Base-by-base conservation (phyloP, 1,140 invertebrate species). In the Paraescarpia echinospica region DNA sequence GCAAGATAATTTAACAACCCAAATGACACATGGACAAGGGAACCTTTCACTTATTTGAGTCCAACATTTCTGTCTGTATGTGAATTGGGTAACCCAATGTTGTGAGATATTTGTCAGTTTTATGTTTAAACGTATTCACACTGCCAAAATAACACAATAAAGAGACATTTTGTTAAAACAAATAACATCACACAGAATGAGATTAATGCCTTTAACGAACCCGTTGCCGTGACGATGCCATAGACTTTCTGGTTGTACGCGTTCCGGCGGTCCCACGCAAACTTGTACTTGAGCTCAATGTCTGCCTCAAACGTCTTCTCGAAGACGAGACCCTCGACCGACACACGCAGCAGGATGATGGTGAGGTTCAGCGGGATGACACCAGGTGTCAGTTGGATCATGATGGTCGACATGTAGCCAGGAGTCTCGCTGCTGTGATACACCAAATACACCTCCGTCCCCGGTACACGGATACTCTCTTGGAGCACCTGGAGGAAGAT, bases 221-320 rank as follows among this genome's bases (percentile, higher is more conserved):
- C 96, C 94, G 94, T 96, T 31, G 96, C 96, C 88, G 94, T 95
- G 0, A 96, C 96, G 48, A 97, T 95, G 33, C 96, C 96, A 94
- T 96, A 96, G 0, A 99, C 98, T 96, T 99, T 99, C 96, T 99
- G 99, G 95, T 98, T 98, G 96, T 99, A 99, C 34, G 99, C 98
- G 96, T 99, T 99, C 92, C 98, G 96, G 95, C 99, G 99, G 95
- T 99, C 98, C 99, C 99, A 99, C 0, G 98, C 98, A 95, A 99
- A 99, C 0, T 98, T 98, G 96, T 99, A 98, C 89, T 98, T 98
- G 41, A 99, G 96, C 95, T 99, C 98, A 0, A 98, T 98, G 96
- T 99, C 98, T 0, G 99, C 98, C 96, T 99, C 99, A 95, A 99
- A 99, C 1, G 97, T 98, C 96, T 98, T 98, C 12, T 98, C 97